These are phyloP conservation scores for Xyliphius kryptos DNA, from an alignment of 2,113 vertebrate species.

Conservation along the genomic window DNA sequence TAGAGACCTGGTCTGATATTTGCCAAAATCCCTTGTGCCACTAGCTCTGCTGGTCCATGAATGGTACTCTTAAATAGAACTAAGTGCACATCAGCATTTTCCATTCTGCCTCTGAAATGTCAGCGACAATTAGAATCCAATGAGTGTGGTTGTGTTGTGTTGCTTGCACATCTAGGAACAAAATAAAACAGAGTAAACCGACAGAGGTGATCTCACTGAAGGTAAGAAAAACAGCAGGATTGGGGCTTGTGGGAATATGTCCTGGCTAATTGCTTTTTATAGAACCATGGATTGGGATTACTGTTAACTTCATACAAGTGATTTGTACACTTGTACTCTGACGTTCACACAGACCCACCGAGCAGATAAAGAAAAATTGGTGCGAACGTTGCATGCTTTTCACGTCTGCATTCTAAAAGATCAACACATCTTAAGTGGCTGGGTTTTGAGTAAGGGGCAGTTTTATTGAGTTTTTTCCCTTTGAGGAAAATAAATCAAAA, in stretches of 20 bases:
- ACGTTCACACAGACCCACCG: too few relatives aligned
- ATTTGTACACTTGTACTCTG: too few relatives aligned
- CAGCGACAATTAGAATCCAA: constrained; percentile 15
- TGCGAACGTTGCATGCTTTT: too few relatives aligned
- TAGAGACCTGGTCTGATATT: constrained; percentile 57
- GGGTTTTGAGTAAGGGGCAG: too few relatives aligned
- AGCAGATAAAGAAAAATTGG: too few relatives aligned
- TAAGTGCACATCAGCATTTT: constrained; percentile 30
- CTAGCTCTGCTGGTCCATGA: constrained; percentile 37
- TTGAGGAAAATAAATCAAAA: too few relatives aligned
- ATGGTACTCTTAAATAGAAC: constrained; percentile 30
- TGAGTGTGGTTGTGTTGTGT: neutral
- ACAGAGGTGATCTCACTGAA: neutral
- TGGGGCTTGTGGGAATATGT: neutral
- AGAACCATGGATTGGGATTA: constrained; percentile 19
- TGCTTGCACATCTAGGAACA: neutral
- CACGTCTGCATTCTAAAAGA: too few relatives aligned
- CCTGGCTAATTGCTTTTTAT: constrained; percentile 30
- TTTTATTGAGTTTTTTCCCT: too few relatives aligned
- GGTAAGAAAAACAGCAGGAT: neutral
- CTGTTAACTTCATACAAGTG: constrained; percentile 14
- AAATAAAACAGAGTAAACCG: constrained; percentile 5
- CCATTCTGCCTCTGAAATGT: constrained; percentile 20
- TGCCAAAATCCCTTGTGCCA: constrained; percentile 44
- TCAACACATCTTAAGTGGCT: too few relatives aligned